A percentile compares a stretch with the other conserved stretches of the same genome.
These are phyloP conservation scores for Papilio aristodemus DNA, from an alignment of 1,140 invertebrate genomes.

Conservation along the genomic window DNA sequence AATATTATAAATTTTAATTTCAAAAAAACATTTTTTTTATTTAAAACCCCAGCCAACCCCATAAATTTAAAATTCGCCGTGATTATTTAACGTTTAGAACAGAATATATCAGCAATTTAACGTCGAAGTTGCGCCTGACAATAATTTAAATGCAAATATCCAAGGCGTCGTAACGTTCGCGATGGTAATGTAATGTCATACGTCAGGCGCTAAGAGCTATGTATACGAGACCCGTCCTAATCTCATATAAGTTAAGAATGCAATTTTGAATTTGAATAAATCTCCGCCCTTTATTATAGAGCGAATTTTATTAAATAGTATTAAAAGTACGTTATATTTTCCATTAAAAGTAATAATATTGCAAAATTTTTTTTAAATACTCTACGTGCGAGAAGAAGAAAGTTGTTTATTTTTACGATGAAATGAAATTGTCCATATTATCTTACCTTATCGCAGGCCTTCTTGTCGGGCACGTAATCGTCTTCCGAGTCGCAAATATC, in stretches of 20 bases:
- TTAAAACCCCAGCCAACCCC: neutral
- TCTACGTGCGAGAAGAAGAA: neutral
- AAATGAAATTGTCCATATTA: slow-evolving; percentile 29
- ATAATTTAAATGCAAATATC: slow-evolving; percentile 31
- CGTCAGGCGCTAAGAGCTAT: slow-evolving; percentile 16
- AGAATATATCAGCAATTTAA: slow-evolving; percentile 4
- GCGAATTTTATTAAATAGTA: neutral
- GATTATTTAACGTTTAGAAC: neutral
- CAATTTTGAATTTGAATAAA: slow-evolving; percentile 18
- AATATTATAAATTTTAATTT: no score
- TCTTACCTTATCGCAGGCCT: slow-evolving; percentile 72
- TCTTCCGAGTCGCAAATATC: slow-evolving; percentile 81
- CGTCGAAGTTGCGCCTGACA: slow-evolving; percentile 18
- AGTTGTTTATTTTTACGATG: slow-evolving; percentile 23
- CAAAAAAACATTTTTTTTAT: no score
- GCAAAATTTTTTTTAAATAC: neutral
- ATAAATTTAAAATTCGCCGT: neutral
- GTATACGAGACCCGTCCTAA: slow-evolving; percentile 14
- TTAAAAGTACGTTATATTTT: neutral
- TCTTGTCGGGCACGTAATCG: slow-evolving; percentile 85
- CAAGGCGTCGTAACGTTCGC: slow-evolving; percentile 19
- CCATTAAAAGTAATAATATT: neutral
- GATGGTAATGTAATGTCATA: slow-evolving; percentile 27
- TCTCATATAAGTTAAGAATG: slow-evolving; percentile 19
- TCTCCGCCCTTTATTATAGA: neutral